Evolutionary conservation across 2,888 invertebrate species (phyloP).

Genomic region (Cryptosula pallasiana): DNA sequence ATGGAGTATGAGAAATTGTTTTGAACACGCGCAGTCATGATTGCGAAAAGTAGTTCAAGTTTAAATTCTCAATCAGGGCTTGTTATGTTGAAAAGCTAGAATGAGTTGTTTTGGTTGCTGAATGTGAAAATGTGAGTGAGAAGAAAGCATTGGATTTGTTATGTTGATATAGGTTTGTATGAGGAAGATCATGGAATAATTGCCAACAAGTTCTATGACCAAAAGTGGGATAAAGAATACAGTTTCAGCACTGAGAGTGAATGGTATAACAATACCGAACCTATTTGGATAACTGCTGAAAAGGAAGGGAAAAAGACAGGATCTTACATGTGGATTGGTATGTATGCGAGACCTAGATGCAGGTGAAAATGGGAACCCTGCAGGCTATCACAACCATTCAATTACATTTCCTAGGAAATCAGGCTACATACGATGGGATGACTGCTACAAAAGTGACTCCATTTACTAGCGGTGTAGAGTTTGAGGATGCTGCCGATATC

Average conservation of each 20-base stretch:
- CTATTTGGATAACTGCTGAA: conserved; percentile 27
- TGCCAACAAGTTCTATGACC: conserved; percentile 28
- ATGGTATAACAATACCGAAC: conserved; percentile 28
- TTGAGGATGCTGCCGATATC: background rate
- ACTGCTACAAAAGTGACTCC: conserved; percentile 22
- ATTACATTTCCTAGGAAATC: background rate
- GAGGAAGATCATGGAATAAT: conserved; percentile 27
- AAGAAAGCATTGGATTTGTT: background rate
- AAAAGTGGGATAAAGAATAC: conserved; percentile 25
- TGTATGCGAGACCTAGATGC: too few relatives aligned
- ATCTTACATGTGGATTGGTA: conserved; percentile 63
- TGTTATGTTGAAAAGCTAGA: too few relatives aligned
- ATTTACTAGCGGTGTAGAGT: background rate
- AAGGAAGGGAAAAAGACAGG: conserved; percentile 53
- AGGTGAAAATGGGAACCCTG: too few relatives aligned
- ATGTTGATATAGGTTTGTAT: background rate
- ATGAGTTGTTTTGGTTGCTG: too few relatives aligned
- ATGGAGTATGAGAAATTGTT: too few relatives aligned
- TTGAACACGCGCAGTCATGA: too few relatives aligned
- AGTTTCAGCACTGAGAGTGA: conserved; percentile 22
- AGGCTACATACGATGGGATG: conserved; percentile 3
- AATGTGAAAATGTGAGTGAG: background rate
- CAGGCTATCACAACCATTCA: too few relatives aligned
- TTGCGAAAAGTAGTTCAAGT: too few relatives aligned
- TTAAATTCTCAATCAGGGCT: too few relatives aligned